Conservation (phyloP, 1,140 invertebrate species). For the Drosophila sp. region DNA sequence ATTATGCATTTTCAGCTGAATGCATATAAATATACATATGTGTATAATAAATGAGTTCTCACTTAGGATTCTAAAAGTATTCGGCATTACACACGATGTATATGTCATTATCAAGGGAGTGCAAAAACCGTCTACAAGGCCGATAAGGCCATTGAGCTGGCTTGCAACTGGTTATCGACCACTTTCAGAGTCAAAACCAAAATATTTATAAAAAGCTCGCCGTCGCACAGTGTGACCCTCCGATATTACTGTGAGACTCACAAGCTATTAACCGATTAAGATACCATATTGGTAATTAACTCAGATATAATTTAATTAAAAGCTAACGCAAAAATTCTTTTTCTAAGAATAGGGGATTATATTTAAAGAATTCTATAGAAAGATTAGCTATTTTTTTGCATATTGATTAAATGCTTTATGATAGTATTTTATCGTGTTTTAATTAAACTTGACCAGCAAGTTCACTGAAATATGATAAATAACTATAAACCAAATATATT, state of each 20-base stretch:
- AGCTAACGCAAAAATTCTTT: neutral
- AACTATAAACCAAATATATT: neutral
- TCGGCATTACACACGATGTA: neutral
- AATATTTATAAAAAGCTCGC: neutral
- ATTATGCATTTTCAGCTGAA: neutral
- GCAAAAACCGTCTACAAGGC: slow-evolving; percentile 16
- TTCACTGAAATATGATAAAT: neutral
- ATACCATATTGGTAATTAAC: too few relatives aligned
- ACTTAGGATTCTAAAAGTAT: slow-evolving; percentile 1
- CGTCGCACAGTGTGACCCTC: neutral
- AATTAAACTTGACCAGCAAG: neutral
- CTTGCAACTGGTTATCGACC: slow-evolving; percentile 12
- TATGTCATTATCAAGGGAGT: neutral
- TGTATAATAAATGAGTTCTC: slow-evolving; percentile 1
- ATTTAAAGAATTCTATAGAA: neutral
- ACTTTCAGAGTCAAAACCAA: neutral
- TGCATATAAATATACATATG: neutral
- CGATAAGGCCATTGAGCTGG: slow-evolving; percentile 14
- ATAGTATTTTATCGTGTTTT: neutral
- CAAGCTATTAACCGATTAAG: neutral
- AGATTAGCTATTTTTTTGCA: neutral
- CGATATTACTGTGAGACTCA: neutral
- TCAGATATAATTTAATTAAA: neutral
- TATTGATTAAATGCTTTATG: neutral
- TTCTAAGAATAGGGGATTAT: neutral